phyloP scores from a whole-genome alignment of 2,113 vertebrate genomes.

The Macrotis lagotis region DNA sequence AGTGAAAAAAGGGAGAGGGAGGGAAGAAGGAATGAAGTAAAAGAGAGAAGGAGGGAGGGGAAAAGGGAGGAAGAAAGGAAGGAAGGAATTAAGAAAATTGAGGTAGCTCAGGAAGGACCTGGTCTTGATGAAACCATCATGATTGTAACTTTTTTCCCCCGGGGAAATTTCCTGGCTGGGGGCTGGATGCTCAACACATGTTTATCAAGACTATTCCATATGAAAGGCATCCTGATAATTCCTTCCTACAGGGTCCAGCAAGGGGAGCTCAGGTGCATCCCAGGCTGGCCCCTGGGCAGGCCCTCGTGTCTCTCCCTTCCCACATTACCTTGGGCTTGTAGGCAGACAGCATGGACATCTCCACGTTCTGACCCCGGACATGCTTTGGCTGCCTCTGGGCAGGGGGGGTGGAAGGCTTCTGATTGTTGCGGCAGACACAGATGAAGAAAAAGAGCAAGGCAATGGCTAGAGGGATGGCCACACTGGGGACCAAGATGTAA shows the following conservation, averaged over 20 bases:
- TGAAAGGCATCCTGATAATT: too few relatives aligned
- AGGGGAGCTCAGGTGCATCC: background rate
- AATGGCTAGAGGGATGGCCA: slow-evolving; percentile 95
- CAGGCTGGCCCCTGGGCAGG: background rate
- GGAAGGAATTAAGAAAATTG: too few relatives aligned
- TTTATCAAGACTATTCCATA: too few relatives aligned
- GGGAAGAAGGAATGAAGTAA: too few relatives aligned
- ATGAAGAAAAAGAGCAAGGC: slow-evolving; percentile 98
- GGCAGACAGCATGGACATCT: slow-evolving; percentile 97
- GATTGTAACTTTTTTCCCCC: too few relatives aligned
- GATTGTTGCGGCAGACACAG: slow-evolving; percentile 97
- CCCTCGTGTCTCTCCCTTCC: background rate
- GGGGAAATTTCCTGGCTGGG: too few relatives aligned
- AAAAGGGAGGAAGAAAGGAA: too few relatives aligned
- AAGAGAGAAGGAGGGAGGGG: too few relatives aligned
- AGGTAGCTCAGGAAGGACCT: too few relatives aligned
- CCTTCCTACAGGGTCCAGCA: background rate
- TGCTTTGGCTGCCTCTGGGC: slow-evolving; percentile 93
- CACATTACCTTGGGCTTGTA: slow-evolving; percentile 96
- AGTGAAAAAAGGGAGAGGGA: too few relatives aligned
- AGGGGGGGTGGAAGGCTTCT: slow-evolving; percentile 91
- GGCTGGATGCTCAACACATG: too few relatives aligned
- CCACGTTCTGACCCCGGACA: slow-evolving; percentile 95
- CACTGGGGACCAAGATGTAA: slow-evolving; percentile 97
- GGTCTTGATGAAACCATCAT: too few relatives aligned